Evolutionary conservation across 2,797 vertebrate genomes (phyloP).

Genomic region (Melanotaenia nigrans): DNA sequence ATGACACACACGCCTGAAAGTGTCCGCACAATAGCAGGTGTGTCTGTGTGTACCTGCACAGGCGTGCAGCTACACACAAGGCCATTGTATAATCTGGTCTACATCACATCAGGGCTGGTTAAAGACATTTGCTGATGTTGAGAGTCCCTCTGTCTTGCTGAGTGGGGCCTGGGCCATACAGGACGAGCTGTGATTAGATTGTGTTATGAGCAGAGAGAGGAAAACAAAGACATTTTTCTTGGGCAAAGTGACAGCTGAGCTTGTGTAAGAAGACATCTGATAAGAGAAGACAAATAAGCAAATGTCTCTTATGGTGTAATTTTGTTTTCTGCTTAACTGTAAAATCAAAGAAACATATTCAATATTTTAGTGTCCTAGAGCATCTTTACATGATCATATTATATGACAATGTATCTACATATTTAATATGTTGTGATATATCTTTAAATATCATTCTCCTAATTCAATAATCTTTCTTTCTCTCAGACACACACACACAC

Average conservation of each 20-base stretch:
- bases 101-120: constrained; percentile 65
- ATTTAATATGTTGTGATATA: neutral
- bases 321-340: constrained; percentile 43
- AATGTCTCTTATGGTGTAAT: constrained; percentile 48
- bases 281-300: constrained; percentile 65
- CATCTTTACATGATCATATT: neutral
- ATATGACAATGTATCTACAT: neutral
- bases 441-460: constrained; percentile 20
- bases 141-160: constrained; percentile 52
- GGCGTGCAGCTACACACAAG: constrained; percentile 18
- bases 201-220: constrained; percentile 51
- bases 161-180: constrained; percentile 65
- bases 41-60: constrained; percentile 33
- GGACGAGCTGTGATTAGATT: constrained; percentile 75
- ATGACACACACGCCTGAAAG: constrained; percentile 11
- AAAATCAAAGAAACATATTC: constrained; percentile 36
- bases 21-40: constrained; percentile 7
- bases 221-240: constrained; percentile 70
- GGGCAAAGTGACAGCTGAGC: constrained; percentile 62
- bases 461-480: constrained; percentile 28
- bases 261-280: constrained; percentile 59
- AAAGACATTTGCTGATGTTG: constrained; percentile 67
- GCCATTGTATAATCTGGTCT: constrained; percentile 57
- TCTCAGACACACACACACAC: constrained; percentile 12
- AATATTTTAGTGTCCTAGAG: constrained; percentile 10